phyloP scores from a whole-genome alignment of 1,140 invertebrate species.

The Tachypleus tridentatus region DNA sequence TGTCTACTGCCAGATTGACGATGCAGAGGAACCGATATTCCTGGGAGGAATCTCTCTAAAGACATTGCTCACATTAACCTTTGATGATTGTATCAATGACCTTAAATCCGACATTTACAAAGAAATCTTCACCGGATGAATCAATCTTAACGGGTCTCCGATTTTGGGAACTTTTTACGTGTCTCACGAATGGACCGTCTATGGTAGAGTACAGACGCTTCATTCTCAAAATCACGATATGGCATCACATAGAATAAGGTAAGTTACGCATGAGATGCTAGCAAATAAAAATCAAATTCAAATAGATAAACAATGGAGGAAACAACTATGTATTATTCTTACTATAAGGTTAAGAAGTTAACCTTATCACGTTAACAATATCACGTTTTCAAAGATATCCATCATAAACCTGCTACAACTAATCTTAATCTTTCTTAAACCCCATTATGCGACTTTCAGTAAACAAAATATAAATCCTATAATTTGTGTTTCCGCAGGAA shows the following conservation, averaged over 20 bases:
- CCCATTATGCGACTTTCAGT: no score
- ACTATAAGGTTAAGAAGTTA: no score
- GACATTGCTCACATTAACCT: constrained; percentile 29
- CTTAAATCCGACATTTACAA: constrained; percentile 27
- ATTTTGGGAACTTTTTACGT: constrained; percentile 42
- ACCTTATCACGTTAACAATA: no score
- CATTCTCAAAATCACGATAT: constrained; percentile 39
- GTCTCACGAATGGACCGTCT: constrained; percentile 40
- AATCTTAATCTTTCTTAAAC: no score
- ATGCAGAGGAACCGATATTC: constrained; percentile 77
- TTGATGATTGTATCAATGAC: constrained; percentile 31
- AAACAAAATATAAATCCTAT: no score
- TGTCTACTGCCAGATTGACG: constrained; percentile 74
- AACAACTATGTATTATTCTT: no score
- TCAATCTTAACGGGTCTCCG: constrained; percentile 39
- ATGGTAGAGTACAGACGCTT: constrained; percentile 35
- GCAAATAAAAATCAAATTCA: background rate
- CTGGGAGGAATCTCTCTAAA: constrained; percentile 36
- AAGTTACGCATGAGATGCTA: constrained; percentile 7
- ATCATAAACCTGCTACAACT: no score
- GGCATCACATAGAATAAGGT: constrained; percentile 38
- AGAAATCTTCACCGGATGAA: constrained; percentile 26
- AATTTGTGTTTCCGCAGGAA: no score
- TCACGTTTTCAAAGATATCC: no score
- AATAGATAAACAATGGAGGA: no score